Evolutionary conservation across 1,140 invertebrate genomes (phyloP), one percentile per base, ranked within the genome.

Genomic region (Anastrepha obliqua): DNA sequence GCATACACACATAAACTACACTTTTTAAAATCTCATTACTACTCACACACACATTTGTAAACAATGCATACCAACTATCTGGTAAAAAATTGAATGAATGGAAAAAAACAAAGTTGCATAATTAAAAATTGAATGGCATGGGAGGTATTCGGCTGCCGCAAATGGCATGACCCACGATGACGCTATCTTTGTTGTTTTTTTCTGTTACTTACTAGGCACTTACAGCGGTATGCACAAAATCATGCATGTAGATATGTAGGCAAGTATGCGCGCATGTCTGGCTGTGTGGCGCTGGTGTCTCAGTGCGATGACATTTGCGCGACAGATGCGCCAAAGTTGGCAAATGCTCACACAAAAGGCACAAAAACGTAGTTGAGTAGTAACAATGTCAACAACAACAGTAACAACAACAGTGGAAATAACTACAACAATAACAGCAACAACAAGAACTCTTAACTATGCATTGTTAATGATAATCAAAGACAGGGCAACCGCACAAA

Each of bases 61-160:
- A 78, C 74, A 78, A 78, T 51, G 47, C 74, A n/a, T 51, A 55
- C 29, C 29, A 74, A 74, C 70, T 44, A 74, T 47, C 2, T 51
- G 67, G 7, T 42, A 44, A 74, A 51, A 74, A 47, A 74, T 81
- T 55, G 13, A 81, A 74, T 17, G 4, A n/a, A 44, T 11, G 29
- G 42, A 70, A 42, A 81, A 55, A 29, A 58, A 7, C 47, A 55
- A 42, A 55, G 55, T 81, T 81, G 15, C 74, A 81, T 81, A 55
- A 81, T 81, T 81, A 81, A 55, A 55, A 15, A 81, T 81, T 55
- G 74, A 51, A 81, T 81, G 74, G 47, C 74, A 58, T 81, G 74
- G n/a, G 47, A 81, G 74, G 47, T 9, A 81, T 81, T 81, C n/a
- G 74, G 42, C 44, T 58, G 74, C 5, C 51, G 20, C 74, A 81